Percentiles rank a stretch among this genome's conserved stretches.
phyloP scores from a whole-genome alignment of 2,888 invertebrate genomes.

The Parthenolecanium corni region DNA sequence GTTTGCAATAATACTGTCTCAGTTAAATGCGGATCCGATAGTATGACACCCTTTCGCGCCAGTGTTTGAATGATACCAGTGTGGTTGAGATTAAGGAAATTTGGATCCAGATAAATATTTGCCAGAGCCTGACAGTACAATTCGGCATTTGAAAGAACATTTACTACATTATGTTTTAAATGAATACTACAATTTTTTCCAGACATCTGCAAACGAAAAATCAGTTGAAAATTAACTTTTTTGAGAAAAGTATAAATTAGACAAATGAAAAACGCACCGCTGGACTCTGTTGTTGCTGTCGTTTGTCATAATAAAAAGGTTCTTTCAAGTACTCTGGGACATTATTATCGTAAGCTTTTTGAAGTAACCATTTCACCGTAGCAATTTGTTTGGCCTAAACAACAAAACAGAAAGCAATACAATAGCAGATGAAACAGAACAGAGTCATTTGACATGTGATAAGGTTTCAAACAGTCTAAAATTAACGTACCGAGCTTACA shows the following conservation, averaged over 20 bases:
- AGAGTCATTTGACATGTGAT: not conserved
- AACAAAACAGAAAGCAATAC: too few relatives aligned
- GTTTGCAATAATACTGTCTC: constrained; percentile 93
- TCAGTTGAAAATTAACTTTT: not conserved
- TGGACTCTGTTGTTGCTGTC: constrained; percentile 1
- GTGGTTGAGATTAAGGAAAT: constrained; percentile 90
- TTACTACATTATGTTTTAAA: constrained; percentile 83
- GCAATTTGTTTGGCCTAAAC: constrained; percentile 88
- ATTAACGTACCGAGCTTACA: too few relatives aligned
- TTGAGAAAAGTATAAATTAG: not conserved
- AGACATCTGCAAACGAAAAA: constrained; percentile 2
- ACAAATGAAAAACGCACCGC: not conserved
- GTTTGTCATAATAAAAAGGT: constrained; percentile 74
- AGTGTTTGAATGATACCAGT: constrained; percentile 89
- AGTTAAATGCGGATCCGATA: constrained; percentile 76
- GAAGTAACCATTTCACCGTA: constrained; percentile 90
- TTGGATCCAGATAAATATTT: constrained; percentile 91
- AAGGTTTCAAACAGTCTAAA: too few relatives aligned
- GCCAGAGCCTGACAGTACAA: constrained; percentile 87
- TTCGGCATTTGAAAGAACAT: constrained; percentile 84
- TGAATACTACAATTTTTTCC: constrained; percentile 47
- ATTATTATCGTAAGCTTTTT: constrained; percentile 90
- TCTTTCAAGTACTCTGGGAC: constrained; percentile 85
- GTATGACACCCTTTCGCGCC: constrained; percentile 78
- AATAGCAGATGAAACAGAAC: too few relatives aligned